Evolutionary conservation across 2,113 vertebrate genomes (phyloP).

Genomic region (Lynx canadensis): DNA sequence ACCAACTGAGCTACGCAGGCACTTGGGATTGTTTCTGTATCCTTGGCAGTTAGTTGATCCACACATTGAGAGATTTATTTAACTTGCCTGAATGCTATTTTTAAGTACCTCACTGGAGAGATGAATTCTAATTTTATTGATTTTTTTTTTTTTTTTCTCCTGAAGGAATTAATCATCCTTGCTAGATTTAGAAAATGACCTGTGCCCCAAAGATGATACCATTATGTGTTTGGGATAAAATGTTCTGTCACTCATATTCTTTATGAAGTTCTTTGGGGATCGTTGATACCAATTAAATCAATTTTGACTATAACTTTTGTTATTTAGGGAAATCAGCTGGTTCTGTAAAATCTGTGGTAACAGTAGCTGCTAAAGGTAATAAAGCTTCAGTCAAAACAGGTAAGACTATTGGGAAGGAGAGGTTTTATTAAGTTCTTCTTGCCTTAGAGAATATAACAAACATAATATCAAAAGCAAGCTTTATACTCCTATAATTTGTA

Average conservation of each 20-base stretch:
- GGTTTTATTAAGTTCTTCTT: neutral
- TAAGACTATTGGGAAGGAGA: conserved; percentile 58
- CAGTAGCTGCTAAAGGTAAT: conserved; percentile 71
- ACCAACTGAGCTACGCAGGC: no score
- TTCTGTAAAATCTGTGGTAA: conserved; percentile 68
- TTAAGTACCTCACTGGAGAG: neutral
- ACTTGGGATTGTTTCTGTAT: neutral
- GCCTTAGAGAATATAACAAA: neutral
- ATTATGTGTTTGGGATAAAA: conserved; percentile 51
- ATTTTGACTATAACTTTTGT: conserved; percentile 74
- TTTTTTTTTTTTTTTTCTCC: neutral
- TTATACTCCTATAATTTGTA: conserved; percentile 46
- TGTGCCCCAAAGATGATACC: neutral
- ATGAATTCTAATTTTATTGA: conserved; percentile 7
- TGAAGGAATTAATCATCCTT: neutral
- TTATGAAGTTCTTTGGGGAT: conserved; percentile 22
- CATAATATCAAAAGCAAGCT: conserved; percentile 12
- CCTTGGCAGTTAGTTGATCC: neutral
- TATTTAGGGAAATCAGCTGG: conserved; percentile 78
- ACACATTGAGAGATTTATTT: neutral
- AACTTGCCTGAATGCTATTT: conserved; percentile 42
- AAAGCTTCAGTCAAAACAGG: conserved; percentile 70
- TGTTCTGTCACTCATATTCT: neutral
- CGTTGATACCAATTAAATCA: conserved; percentile 33
- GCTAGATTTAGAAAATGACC: neutral